Conservation (phyloP, 2,888 invertebrate species). For the Hirtodrosophila cameraria region DNA sequence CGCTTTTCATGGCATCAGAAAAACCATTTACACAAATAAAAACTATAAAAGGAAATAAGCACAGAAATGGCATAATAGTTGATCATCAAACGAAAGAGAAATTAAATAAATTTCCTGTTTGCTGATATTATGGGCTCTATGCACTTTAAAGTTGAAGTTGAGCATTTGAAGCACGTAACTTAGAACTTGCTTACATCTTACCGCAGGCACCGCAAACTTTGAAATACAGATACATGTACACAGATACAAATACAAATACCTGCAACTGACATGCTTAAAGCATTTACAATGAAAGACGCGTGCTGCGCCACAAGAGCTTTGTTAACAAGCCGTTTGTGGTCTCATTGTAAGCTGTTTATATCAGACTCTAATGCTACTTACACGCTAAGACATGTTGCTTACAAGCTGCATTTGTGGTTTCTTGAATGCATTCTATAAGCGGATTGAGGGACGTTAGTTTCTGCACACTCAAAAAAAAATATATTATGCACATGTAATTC, state of each 20-base stretch:
- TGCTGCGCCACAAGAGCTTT: constrained; percentile 27
- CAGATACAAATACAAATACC: constrained; percentile 13
- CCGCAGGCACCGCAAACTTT: constrained; percentile 28
- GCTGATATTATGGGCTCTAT: neutral
- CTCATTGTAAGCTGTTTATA: constrained; percentile 14
- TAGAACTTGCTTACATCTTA: constrained; percentile 6
- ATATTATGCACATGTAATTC: neutral
- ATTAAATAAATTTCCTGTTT: constrained; percentile 1
- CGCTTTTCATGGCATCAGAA: neutral
- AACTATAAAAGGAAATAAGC: constrained; percentile 1
- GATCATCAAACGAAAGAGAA: no score
- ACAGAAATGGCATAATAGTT: neutral
- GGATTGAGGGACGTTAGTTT: neutral
- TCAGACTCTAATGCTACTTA: constrained; percentile 16
- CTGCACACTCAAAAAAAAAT: neutral
- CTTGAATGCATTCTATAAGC: constrained; percentile 3
- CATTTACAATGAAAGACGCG: neutral
- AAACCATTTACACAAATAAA: constrained; percentile 4
- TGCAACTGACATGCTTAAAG: constrained; percentile 5
- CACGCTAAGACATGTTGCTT: constrained; percentile 6
- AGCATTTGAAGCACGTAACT: constrained; percentile 13
- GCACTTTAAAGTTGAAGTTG: constrained; percentile 16
- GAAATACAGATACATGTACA: neutral
- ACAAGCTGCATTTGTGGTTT: constrained; percentile 19
- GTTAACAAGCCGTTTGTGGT: constrained; percentile 38